These are phyloP conservation scores for Rhegmatorhina hoffmannsi DNA, from an alignment of 2,113 vertebrate genomes.

Conservation along the genomic window DNA sequence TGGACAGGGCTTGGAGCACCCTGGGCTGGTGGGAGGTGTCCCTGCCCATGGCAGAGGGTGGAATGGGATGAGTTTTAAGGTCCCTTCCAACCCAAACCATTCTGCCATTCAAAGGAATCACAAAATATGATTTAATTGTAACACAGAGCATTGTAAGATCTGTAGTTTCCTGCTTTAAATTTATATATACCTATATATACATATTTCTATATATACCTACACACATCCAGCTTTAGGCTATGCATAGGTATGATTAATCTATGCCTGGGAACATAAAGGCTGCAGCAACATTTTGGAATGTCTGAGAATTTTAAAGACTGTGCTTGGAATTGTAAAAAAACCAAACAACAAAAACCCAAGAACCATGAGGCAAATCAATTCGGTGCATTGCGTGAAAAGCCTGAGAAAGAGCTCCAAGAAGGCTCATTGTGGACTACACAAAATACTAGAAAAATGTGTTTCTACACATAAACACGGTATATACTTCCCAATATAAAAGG, in stretches of 20 bases:
- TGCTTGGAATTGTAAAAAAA: background rate
- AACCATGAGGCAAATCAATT: background rate
- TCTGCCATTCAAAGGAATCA: background rate
- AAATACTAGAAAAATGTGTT: background rate
- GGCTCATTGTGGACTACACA: background rate
- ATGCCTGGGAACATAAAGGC: background rate
- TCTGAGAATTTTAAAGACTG: background rate
- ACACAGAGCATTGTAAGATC: background rate
- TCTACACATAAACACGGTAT: background rate
- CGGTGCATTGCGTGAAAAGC: background rate
- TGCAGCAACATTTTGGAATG: background rate
- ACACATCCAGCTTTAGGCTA: background rate
- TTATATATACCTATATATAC: background rate
- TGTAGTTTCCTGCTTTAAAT: background rate
- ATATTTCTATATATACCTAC: background rate
- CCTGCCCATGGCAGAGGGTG: background rate
- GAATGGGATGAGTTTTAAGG: rapidly evolving
- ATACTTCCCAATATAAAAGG: background rate
- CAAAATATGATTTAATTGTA: background rate
- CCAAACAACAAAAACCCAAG: background rate
- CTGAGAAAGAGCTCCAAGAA: background rate
- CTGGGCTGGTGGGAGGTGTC: no score
- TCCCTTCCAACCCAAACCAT: background rate
- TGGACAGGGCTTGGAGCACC: no score
- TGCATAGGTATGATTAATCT: background rate